These are phyloP conservation scores for Sialis fuliginosa DNA, from an alignment of 2,888 invertebrate species.

Conservation along the genomic window DNA sequence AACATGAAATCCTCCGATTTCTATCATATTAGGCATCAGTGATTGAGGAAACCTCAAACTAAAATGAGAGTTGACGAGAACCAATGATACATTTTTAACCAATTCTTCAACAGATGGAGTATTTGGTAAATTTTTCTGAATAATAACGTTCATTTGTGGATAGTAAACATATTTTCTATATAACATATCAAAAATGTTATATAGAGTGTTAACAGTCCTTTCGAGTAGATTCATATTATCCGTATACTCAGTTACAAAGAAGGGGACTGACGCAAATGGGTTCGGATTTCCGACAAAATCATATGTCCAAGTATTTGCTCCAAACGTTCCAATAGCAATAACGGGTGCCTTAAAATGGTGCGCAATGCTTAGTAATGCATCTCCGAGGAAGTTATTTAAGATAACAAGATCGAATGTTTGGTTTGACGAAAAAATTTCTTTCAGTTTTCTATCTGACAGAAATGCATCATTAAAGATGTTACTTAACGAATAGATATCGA, in stretches of 20 bases:
- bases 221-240: conserved; percentile 13
- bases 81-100: conserved; percentile 12
- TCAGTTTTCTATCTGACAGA: conserved; percentile 12
- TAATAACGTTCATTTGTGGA: conserved; percentile 1
- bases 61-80: conserved; percentile 15
- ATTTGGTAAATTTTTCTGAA: conserved; percentile 14
- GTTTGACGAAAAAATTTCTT: conserved; percentile 13
- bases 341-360: conserved; percentile 14
- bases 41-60: conserved; percentile 28
- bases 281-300: conserved; percentile 14
- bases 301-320: conserved; percentile 11
- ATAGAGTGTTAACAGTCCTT: conserved; percentile 13
- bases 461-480: conserved; percentile 6
- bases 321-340: conserved; percentile 12
- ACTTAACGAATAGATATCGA: neutral
- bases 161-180: neutral
- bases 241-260: conserved; percentile 8
- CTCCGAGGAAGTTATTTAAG: conserved; percentile 16
- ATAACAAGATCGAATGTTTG: conserved; percentile 17
- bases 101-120: conserved; percentile 12
- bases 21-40: conserved; percentile 28
- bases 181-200: conserved; percentile 14
- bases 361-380: conserved; percentile 13
- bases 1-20: conserved; percentile 18
- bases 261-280: conserved; percentile 11